Evolutionary conservation across 2,113 vertebrate genomes (phyloP), one percentile per base, ranked within the genome.

Genomic region (Siphamia tubifer): DNA sequence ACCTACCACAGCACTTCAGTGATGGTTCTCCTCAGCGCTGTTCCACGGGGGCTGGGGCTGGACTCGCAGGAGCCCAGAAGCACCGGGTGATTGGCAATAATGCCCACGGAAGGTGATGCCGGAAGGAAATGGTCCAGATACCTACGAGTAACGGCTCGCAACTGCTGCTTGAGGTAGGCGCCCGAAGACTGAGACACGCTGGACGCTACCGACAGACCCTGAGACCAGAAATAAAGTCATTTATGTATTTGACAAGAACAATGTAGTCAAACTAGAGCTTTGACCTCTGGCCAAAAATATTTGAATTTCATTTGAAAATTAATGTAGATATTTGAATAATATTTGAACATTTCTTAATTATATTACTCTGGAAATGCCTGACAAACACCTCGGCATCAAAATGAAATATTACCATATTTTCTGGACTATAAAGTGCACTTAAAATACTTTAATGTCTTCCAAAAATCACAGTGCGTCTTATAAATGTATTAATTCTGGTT

Each of bases 61-160:
- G 91, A 85, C 48, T 92, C 94, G 42, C 92, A 93, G 1, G 95
- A 57, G 6, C 94, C 92, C 45, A 94, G 73, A 54, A 98, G 89
- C 83, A 99, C 70, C 0, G 98, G 98, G 79, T 99, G 97, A 64
- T 94, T 95, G 30, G 90, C 85, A 0, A 90, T 57, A 43, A 71
- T 36, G 10, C 79, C 78, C 0, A 9, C 11, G 0, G 87, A 84
- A 0, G 94, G 92, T 0, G 94, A 89, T 13, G 92, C 58, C 7
- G 95, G 94, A 30, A 98, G 95, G 81, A 99, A 98, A 4, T 96
- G 93, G n/a, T 95, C 92, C 61, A 99, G 92, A 70, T 98, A 98
- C 20, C 96, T 95, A 8, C 75, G 89, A 74, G 93, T 88, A 16
- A 97, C 92, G 40, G 80, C 94, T 47, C 91, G 91, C 13, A 99